phyloP scores from a whole-genome alignment of 2,113 vertebrate species.

The Pterophyllum scalare region DNA sequence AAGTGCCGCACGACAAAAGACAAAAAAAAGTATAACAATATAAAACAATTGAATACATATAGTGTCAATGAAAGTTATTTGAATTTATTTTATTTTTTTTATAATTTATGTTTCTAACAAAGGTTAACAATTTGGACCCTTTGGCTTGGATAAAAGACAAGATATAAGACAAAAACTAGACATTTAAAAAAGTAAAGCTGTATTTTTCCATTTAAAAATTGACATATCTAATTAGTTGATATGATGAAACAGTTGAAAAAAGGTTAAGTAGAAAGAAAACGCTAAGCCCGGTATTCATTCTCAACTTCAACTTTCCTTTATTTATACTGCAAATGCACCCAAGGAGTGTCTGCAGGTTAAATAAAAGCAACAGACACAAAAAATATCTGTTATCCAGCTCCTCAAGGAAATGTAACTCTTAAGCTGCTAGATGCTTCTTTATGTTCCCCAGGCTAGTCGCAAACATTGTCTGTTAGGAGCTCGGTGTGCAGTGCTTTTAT shows the following conservation, averaged over 20 bases:
- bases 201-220: neutral
- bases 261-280: neutral
- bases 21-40: too few relatives aligned
- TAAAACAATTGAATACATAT: too few relatives aligned
- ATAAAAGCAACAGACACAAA: neutral
- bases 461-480: neutral
- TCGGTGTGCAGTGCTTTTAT: neutral
- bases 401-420: neutral
- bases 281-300: neutral
- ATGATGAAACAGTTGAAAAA: neutral
- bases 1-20: too few relatives aligned
- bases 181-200: neutral
- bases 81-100: neutral
- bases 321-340: neutral
- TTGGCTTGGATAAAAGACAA: neutral
- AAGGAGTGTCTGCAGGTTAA: neutral
- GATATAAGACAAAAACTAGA: neutral
- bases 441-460: neutral
- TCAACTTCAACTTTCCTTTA: neutral
- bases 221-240: fast-evolving
- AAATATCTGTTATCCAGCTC: neutral
- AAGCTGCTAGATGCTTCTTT: neutral
- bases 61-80: neutral
- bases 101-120: neutral
- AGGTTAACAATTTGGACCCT: neutral